Evolutionary conservation across 2,113 vertebrate species (phyloP).

Genomic region (Raja brachyura): DNA sequence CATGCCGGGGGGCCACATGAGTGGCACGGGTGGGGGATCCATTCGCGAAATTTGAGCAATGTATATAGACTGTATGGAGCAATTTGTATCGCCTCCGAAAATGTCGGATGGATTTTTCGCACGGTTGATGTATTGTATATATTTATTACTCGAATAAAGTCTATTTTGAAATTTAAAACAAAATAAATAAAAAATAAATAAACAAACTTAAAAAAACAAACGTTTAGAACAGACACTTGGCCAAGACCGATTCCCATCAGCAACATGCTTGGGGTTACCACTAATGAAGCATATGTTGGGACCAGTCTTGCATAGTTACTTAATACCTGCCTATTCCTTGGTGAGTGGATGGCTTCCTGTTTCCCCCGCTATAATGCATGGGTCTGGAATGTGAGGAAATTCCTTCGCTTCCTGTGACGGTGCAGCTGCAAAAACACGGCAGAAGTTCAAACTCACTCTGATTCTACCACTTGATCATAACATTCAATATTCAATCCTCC

Average conservation of each 20-base stretch:
- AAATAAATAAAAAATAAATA: too few species aligned
- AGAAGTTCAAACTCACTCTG: background rate
- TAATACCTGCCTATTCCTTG: background rate
- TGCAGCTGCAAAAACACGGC: background rate
- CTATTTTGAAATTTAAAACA: too few species aligned
- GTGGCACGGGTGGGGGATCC: too few species aligned
- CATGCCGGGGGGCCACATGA: too few species aligned
- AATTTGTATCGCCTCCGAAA: too few species aligned
- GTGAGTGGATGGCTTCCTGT: background rate
- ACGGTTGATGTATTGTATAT: too few species aligned
- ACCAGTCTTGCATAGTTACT: background rate
- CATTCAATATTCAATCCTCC: background rate
- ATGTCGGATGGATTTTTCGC: too few species aligned
- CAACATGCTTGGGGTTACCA: background rate
- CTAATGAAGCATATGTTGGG: background rate
- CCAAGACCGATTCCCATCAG: background rate
- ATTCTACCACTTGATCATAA: background rate
- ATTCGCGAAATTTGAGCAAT: too few species aligned
- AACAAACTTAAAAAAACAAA: too few species aligned
- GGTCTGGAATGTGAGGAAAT: background rate
- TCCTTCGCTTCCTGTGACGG: background rate
- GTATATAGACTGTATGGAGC: too few species aligned
- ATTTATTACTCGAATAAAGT: too few species aligned
- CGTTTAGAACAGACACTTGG: background rate
- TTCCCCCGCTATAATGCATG: too few species aligned